Percentiles rank a stretch among this genome's conserved stretches.
Conservation (phyloP, 2,888 invertebrate species). For the Branchellion lobata region DNA sequence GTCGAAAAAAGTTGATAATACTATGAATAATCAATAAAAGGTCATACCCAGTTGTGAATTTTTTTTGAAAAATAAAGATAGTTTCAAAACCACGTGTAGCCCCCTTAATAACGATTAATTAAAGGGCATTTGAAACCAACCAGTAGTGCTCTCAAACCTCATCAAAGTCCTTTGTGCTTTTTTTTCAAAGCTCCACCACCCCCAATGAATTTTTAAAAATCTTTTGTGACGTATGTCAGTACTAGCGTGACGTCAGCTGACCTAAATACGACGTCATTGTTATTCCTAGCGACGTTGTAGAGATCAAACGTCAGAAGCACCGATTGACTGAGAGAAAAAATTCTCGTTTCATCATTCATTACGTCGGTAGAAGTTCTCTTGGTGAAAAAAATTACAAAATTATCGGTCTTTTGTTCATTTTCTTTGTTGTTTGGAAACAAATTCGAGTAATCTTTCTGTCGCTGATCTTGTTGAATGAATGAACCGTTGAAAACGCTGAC, state of each 20-base stretch:
- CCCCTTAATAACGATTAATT: no score
- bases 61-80: no score
- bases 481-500: not conserved
- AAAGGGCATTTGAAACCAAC: no score
- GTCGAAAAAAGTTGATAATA: no score
- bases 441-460: not conserved
- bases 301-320: not conserved
- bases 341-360: conserved; percentile 4
- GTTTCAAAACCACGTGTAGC: no score
- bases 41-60: no score
- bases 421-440: not conserved
- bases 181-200: no score
- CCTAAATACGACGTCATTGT: not conserved
- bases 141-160: no score
- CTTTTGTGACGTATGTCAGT: not conserved
- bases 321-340: conserved; percentile 4
- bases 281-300: not conserved
- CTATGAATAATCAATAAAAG: no score
- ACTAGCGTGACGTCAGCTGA: not conserved
- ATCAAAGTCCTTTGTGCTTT: no score
- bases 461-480: not conserved
- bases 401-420: not conserved
- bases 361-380: not conserved
- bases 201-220: no score
- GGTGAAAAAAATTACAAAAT: not conserved